Evolutionary conservation across 2,797 vertebrate species (phyloP).

Genomic region (Octomys mimax): DNA sequence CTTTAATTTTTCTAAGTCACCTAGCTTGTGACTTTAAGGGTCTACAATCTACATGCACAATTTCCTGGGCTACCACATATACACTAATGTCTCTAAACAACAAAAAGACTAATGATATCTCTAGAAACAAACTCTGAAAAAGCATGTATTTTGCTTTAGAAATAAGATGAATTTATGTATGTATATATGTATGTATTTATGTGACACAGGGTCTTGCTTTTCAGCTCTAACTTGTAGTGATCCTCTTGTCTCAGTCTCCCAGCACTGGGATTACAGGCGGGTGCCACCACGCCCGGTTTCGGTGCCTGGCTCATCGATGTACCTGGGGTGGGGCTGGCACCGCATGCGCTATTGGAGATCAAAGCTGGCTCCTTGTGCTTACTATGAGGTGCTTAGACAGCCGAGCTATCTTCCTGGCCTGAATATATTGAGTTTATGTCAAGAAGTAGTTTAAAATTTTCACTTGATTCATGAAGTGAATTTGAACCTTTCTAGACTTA

Average conservation of each 20-base stretch:
- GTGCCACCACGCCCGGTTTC: too few relatives aligned
- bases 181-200: too few relatives aligned
- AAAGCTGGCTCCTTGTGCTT: too few relatives aligned
- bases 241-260: too few relatives aligned
- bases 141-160: not conserved
- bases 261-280: too few relatives aligned
- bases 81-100: not conserved
- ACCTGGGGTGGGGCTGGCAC: too few relatives aligned
- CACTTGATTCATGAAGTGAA: not conserved
- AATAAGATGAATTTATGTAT: not conserved
- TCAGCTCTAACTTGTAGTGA: too few relatives aligned
- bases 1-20: not conserved
- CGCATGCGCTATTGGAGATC: too few relatives aligned
- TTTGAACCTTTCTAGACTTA: not conserved
- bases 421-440: not conserved
- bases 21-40: not conserved
- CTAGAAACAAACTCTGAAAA: not conserved
- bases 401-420: too few relatives aligned
- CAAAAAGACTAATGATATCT: not conserved
- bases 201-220: too few relatives aligned
- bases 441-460: not conserved
- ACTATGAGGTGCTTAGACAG: too few relatives aligned
- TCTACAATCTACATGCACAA: not conserved
- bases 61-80: not conserved
- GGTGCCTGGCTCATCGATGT: too few relatives aligned